Evolutionary conservation across 2,797 vertebrate genomes (phyloP).

Genomic region (Loris lydekkerianus): DNA sequence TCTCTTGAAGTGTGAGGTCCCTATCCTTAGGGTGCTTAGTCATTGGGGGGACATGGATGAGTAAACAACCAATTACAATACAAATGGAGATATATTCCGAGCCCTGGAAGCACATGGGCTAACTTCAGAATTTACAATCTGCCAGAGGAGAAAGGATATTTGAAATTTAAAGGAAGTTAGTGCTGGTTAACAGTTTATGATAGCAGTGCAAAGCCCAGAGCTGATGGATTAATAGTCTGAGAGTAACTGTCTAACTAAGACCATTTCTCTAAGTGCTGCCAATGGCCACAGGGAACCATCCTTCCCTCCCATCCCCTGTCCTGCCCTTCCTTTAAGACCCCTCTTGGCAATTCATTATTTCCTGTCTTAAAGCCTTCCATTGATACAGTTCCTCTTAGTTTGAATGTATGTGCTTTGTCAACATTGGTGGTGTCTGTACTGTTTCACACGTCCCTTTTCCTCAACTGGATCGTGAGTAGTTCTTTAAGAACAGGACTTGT

Average conservation of each 20-base stretch:
- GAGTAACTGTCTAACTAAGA: not conserved
- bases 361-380: not conserved
- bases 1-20: too few species aligned
- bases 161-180: conserved; percentile 6
- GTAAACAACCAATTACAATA: not conserved
- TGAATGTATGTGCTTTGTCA: not conserved
- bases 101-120: not conserved
- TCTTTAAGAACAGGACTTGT: not conserved
- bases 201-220: not conserved
- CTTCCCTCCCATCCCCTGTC: not conserved
- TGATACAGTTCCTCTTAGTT: not conserved
- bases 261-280: not conserved
- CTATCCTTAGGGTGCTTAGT: not conserved
- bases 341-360: not conserved
- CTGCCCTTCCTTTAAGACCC: not conserved
- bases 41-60: not conserved
- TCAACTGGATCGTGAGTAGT: not conserved
- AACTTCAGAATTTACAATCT: not conserved
- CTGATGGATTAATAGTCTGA: not conserved
- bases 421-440: not conserved
- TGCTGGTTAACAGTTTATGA: not conserved
- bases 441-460: not conserved
- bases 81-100: not conserved
- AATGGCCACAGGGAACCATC: not conserved
- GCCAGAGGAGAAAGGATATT: conserved; percentile 2